phyloP scores from a whole-genome alignment of 2,113 vertebrate species.

The Falcunculus frontatus region DNA sequence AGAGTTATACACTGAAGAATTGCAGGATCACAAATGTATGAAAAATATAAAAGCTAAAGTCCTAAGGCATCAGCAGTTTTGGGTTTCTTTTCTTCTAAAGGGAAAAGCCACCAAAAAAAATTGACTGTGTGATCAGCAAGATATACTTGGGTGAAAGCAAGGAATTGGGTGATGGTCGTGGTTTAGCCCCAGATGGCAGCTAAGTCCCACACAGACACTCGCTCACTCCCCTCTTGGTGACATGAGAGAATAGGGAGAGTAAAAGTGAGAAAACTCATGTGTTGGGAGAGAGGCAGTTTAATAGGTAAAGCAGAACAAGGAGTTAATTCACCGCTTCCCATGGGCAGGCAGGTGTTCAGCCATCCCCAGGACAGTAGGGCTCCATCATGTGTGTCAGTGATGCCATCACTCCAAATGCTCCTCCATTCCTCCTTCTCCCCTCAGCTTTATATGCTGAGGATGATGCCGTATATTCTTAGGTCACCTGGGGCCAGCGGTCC shows the following conservation, averaged over 20 bases:
- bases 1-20: background rate
- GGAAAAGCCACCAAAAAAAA: background rate
- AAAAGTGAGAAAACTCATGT: background rate
- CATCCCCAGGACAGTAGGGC: background rate
- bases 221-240: accelerated
- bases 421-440: background rate
- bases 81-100: background rate
- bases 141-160: background rate
- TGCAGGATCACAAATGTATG: background rate
- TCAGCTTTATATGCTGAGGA: background rate
- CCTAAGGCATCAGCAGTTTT: background rate
- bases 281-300: background rate
- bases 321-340: background rate
- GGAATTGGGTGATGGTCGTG: background rate
- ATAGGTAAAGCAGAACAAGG: background rate
- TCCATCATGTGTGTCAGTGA: background rate
- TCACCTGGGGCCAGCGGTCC: background rate
- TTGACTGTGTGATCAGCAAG: background rate
- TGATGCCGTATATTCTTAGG: accelerated
- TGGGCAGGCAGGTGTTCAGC: background rate
- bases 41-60: background rate
- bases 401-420: background rate
- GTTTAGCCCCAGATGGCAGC: background rate
- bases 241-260: background rate
- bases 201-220: background rate